Base-by-base conservation (phyloP, 2,113 vertebrate genomes). In the Silurus glanis region DNA sequence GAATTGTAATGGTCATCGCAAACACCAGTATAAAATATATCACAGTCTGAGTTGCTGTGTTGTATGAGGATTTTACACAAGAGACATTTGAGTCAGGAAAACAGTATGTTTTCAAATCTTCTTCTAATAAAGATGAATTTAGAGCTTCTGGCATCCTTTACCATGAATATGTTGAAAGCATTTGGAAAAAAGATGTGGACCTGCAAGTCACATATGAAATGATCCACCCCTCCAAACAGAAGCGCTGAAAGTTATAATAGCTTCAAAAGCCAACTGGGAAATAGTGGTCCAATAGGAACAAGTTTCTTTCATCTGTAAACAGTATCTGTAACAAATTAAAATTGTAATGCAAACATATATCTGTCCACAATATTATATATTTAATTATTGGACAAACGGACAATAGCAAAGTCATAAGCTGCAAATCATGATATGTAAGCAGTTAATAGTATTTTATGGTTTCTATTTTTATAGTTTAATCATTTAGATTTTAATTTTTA, bases 1-100 rank as follows among this genome's bases (percentile, higher is more conserved):
- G 66, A 82, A 91, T 75, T 0, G 89, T 91, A 53, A 91, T 62
- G 1, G 49, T 23, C 83, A 89, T 91, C 5, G 89, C 89, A 9
- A 84, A 86, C 5, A 67, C n/a, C 71, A 92, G 84, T 9, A 91
- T 23, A 13, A 89, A 45, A 66, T 92, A 92, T 5, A 92, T 89
- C 45, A 80, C 66, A 71, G 91, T 0, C 78, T 90, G 92, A 62
- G 90, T 2, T 5, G 82, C 64, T 0, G 90, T 84, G 6, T 91
- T 76, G 56, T 92, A 89, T 47, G 88, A 16, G 0, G 87, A 90
- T 89, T 91, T 92, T 25, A 84, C 56, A 56, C 94, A 94, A 72
- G 94, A 94, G 23, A 89, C 85, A 9, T 95, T 94, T 2, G 75
- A 76, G 12, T 78, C 51, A 79, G 91, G 72, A 2, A 92, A 95